A percentile compares a stretch with the other conserved stretches of the same genome.
Evolutionary conservation across 2,113 vertebrate genomes (phyloP).

Genomic region (Plecotus auritus): DNA sequence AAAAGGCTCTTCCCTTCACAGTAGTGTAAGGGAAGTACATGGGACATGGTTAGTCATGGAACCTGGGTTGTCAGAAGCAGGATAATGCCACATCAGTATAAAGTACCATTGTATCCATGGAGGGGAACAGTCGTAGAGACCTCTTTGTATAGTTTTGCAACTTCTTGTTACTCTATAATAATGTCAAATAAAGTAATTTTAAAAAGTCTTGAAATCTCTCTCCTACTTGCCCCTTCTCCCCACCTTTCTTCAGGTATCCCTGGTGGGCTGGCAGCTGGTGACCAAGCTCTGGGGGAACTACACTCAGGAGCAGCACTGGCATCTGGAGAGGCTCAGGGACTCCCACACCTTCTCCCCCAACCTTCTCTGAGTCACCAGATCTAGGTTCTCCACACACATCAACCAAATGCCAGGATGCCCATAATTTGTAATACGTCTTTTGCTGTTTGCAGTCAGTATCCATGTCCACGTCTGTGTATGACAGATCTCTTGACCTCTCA

Average conservation of each 20-base stretch:
- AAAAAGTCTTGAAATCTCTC: too few relatives aligned
- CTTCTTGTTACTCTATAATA: neutral
- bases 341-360: fast-evolving
- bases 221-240: neutral
- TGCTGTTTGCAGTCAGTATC: neutral
- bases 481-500: neutral
- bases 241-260: neutral
- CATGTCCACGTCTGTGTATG: fast-evolving
- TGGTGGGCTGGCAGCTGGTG: fast-evolving
- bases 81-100: fast-evolving
- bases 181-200: neutral
- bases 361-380: neutral
- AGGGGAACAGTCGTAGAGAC: too few relatives aligned
- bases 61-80: neutral
- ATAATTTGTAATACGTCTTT: neutral
- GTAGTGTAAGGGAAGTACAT: fast-evolving
- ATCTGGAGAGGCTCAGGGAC: neutral
- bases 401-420: fast-evolving
- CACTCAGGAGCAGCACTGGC: fast-evolving
- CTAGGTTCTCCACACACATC: fast-evolving
- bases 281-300: neutral
- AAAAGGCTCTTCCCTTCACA: neutral
- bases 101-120: fast-evolving
- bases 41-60: neutral
- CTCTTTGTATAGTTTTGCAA: neutral